Conservation (phyloP, 2,888 invertebrate species). For the Pristionchus japonicus region DNA sequence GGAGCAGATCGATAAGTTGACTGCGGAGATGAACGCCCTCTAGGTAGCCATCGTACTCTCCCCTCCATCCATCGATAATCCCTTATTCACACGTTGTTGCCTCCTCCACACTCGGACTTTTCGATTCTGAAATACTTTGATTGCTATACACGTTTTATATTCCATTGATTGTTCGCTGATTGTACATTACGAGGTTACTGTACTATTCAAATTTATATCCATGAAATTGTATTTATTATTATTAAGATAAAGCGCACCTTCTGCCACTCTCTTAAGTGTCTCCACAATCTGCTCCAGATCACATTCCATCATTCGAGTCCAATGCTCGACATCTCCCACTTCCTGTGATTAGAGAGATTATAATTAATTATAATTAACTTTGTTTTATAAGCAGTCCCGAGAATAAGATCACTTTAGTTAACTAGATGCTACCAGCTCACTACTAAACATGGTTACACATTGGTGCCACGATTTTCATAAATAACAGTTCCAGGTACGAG, state of each 20-base stretch:
- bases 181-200: slow-evolving; percentile 31
- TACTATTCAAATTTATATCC: background rate
- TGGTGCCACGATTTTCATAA: no score
- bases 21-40: slow-evolving; percentile 59
- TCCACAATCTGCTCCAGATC: slow-evolving; percentile 93
- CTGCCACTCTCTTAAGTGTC: slow-evolving; percentile 93
- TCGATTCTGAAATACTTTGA: slow-evolving; percentile 37
- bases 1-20: slow-evolving; percentile 75
- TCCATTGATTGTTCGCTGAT: background rate
- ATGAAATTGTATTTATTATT: background rate
- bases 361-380: background rate
- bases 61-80: background rate
- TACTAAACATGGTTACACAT: no score
- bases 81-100: slow-evolving; percentile 1
- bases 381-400: no score
- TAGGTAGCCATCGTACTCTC: slow-evolving; percentile 7
- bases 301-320: slow-evolving; percentile 95
- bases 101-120: background rate
- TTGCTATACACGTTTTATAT: slow-evolving; percentile 9
- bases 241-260: slow-evolving; percentile 77
- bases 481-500: no score
- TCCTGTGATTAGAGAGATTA: slow-evolving; percentile 81
- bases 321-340: slow-evolving; percentile 98
- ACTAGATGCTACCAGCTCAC: no score
- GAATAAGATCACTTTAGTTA: no score